Base-by-base conservation (phyloP, 2,888 invertebrate genomes). In the Trichopoda pennipes region DNA sequence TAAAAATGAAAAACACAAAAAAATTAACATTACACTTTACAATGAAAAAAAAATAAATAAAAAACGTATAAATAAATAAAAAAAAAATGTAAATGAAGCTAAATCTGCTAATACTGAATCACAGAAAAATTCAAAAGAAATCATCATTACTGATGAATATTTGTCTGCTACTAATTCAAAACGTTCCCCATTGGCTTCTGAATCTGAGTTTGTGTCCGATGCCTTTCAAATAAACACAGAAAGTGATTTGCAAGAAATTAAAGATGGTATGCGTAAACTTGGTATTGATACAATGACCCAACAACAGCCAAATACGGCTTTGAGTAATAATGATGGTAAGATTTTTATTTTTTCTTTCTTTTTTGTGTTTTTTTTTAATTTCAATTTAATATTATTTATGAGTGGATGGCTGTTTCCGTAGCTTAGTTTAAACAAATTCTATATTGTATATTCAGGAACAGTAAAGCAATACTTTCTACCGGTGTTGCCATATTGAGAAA, bases 121-220 rank as follows among this genome's bases (percentile, higher is more conserved):
- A 66, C 44, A 72, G n/a, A 63, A 68, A 38, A 69, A 51, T 75
- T 66, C 81, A 21, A 21, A 61, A 53, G 51, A 72, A 68, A 69
- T 81, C 49, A 21, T 66, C 49, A 55, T 14, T n/a, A 17, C 3
- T 14, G 70, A 77, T 35, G 55, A 55, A 23, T 32, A 14, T 78
- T 85, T 68, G 56, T 70, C 81, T 53, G 66, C 69, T 32, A 19
- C 79, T 38, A 69, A 73, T 72, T 21, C 63, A 12, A 83, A 84
- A 85, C 85, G 88, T 82, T 76, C 81, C 84, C 83, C 76, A 73
- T 76, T 76, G 56, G 82, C 83, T 77, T 89, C 89, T 82, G 92
- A 92, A 89, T 94, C 94, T 88, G 96, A 96, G 91, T 95, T 96
- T 92, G 94, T 95, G 87, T 95, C 95, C 87, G 95, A 96, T 91